Evolutionary conservation across 2,113 vertebrate genomes (phyloP).

Genomic region (Myanophis thanlyinensis): DNA sequence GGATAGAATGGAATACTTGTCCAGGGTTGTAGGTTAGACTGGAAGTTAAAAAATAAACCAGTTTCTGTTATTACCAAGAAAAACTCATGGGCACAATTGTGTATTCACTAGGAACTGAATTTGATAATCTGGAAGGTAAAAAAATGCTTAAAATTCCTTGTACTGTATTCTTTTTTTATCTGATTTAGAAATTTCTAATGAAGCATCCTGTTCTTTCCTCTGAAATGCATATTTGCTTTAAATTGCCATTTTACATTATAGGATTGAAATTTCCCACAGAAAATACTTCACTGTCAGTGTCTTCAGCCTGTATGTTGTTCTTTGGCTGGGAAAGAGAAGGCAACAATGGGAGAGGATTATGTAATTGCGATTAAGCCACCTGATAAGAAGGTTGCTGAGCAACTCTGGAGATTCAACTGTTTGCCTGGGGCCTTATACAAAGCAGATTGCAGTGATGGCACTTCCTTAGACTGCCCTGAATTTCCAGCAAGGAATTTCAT

Average conservation of each 20-base stretch:
- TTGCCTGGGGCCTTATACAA: not conserved
- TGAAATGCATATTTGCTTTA: not conserved
- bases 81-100: not conserved
- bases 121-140: not conserved
- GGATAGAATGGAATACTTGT: not conserved
- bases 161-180: not conserved
- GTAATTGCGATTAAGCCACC: constrained; percentile 21
- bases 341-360: not conserved
- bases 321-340: constrained; percentile 16
- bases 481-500: not conserved
- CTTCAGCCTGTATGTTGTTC: not conserved
- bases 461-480: not conserved
- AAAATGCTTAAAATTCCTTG: not conserved
- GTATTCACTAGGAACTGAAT: not conserved
- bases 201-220: not conserved
- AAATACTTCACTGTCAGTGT: constrained; percentile 4
- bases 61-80: not conserved
- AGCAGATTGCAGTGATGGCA: not conserved
- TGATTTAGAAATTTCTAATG: not conserved
- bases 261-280: not conserved
- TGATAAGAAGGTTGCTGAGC: constrained; percentile 1
- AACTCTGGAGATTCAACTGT: constrained; percentile 6
- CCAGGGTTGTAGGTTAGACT: not conserved
- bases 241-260: not conserved
- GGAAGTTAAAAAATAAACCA: not conserved